Evolutionary conservation across 2,888 invertebrate species (phyloP).

Genomic region (Plagiodera versicolora): DNA sequence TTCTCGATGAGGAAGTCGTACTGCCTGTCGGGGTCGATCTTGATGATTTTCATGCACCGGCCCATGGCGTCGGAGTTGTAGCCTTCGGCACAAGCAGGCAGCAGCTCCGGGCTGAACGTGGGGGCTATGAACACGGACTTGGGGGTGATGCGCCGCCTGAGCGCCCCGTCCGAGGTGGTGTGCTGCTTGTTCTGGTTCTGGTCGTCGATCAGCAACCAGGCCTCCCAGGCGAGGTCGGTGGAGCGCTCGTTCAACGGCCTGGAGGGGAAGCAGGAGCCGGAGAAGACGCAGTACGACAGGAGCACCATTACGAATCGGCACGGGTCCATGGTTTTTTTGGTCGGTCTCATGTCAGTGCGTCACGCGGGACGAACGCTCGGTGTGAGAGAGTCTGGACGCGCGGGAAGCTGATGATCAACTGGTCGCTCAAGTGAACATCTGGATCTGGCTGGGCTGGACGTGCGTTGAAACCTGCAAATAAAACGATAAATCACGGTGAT

Average conservation of each 20-base stretch:
- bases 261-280: slow-evolving; percentile 47
- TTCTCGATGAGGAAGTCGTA: slow-evolving; percentile 61
- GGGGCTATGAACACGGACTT: slow-evolving; percentile 73
- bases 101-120: slow-evolving; percentile 60
- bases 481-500: slow-evolving; percentile 33
- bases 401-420: background rate
- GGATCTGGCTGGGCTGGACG: slow-evolving; percentile 25
- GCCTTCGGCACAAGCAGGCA: slow-evolving; percentile 63
- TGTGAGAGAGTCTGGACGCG: too few species aligned
- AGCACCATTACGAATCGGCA: slow-evolving; percentile 27
- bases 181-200: slow-evolving; percentile 55
- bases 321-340: slow-evolving; percentile 22
- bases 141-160: slow-evolving; percentile 68
- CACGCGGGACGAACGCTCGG: background rate
- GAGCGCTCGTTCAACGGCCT: slow-evolving; percentile 54
- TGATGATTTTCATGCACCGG: slow-evolving; percentile 58
- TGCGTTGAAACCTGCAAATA: slow-evolving; percentile 32
- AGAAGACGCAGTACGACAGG: slow-evolving; percentile 51
- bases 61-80: slow-evolving; percentile 55
- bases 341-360: background rate
- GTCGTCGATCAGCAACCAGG: slow-evolving; percentile 62
- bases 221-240: slow-evolving; percentile 68
- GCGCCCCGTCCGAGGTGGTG: slow-evolving; percentile 57
- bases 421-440: slow-evolving; percentile 24
- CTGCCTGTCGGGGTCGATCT: slow-evolving; percentile 59